A percentile compares a stretch with the other conserved stretches of the same genome.
Evolutionary conservation across 2,797 vertebrate species (phyloP).

Genomic region (Aselliscus stoliczkanus): DNA sequence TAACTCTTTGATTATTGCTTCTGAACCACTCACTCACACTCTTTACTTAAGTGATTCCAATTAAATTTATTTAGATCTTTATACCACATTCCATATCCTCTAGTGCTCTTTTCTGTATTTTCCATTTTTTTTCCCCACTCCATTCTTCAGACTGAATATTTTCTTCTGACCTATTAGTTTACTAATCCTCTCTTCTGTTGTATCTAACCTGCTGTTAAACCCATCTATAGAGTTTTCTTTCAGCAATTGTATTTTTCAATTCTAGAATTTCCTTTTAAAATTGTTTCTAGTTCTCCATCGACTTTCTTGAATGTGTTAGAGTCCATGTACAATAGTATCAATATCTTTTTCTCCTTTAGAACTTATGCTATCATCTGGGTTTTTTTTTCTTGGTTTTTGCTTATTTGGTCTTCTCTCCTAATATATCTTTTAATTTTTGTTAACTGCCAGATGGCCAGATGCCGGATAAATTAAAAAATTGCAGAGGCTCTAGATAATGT

Average conservation of each 20-base stretch:
- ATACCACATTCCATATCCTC: neutral
- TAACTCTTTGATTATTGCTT: neutral
- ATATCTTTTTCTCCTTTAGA: neutral
- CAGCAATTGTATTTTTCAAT: neutral
- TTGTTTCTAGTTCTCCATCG: neutral
- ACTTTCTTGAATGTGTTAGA: neutral
- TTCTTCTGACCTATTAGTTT: neutral
- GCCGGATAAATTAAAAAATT: neutral
- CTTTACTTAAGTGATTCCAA: neutral
- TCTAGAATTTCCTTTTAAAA: neutral
- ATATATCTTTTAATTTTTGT: neutral
- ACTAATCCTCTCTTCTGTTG: neutral
- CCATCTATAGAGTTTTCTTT: neutral
- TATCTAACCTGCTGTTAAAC: neutral
- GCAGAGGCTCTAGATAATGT: neutral
- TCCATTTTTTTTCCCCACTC: neutral
- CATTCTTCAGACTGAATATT: neutral
- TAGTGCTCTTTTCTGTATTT: neutral
- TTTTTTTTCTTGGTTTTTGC: neutral
- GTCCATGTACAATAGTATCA: neutral
- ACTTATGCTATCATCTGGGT: neutral
- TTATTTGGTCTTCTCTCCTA: neutral
- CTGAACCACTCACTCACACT: neutral
- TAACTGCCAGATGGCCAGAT: neutral
- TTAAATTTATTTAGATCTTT: neutral